phyloP scores from a whole-genome alignment of 2,888 invertebrate species.

The Brachylomia viminalis region DNA sequence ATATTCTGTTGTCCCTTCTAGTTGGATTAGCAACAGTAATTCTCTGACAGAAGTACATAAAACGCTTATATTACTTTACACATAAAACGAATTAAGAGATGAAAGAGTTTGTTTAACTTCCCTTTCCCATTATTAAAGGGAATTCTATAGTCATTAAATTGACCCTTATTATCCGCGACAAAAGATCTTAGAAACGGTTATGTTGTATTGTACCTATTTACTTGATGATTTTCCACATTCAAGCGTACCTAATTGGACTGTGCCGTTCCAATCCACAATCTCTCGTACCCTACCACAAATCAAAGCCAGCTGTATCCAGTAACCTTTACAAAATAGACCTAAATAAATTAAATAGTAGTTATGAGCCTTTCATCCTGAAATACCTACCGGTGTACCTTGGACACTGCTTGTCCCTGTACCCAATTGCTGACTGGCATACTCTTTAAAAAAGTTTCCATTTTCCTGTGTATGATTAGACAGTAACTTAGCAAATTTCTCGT shows the following conservation, averaged over 20 bases:
- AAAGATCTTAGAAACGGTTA: constrained; percentile 37
- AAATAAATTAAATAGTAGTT: too few relatives aligned
- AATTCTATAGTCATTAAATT: constrained; percentile 41
- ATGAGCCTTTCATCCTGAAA: neutral
- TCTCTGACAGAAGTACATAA: constrained; percentile 70
- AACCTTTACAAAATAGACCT: too few relatives aligned
- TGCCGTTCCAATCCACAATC: neutral
- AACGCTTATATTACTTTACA: constrained; percentile 73
- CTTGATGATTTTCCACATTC: neutral
- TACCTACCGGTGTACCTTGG: neutral
- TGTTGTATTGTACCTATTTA: neutral
- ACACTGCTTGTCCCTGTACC: too few relatives aligned
- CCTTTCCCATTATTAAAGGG: constrained; percentile 35
- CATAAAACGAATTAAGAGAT: constrained; percentile 78
- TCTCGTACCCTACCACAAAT: neutral
- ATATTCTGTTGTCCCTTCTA: constrained; percentile 21
- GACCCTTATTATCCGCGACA: constrained; percentile 18
- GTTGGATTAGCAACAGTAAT: constrained; percentile 42
- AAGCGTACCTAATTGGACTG: neutral
- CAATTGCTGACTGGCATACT: neutral
- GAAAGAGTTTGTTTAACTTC: constrained; percentile 71
- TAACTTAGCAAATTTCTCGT: neutral
- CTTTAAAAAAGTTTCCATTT: neutral
- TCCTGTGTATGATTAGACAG: neutral
- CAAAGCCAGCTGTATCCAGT: neutral